Base-by-base conservation (phyloP, 2,113 vertebrate species). In the Sapajus apella region DNA sequence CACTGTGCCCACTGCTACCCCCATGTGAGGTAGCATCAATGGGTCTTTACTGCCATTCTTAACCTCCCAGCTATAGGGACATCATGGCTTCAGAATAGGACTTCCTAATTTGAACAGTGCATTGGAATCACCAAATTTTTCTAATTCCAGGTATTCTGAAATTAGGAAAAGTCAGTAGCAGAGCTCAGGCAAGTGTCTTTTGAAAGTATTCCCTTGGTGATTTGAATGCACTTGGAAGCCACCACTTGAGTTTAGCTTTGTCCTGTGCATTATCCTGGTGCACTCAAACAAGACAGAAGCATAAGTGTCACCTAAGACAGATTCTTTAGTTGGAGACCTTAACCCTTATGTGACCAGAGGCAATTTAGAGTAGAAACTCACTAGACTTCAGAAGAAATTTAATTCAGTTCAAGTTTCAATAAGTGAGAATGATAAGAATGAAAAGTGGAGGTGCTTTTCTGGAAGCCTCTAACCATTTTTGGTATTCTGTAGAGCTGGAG, bases 211-310 rank as follows among this genome's bases (percentile, higher is more conserved):
- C 1, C 16, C 47, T 37, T 85, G 32, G 14, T 6, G 61, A 47
- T 61, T 47, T 32, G 5, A 50, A 23, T n/a, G 23, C 80, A 55
- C 64, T 43, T 47, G 37, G 77, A 81, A 72, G 8, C 37, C 58
- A 23, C 6, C 20, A 4, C 32, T 72, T 0, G 14, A 83, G 55
- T 12, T 10, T 1, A 25, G 12, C 21, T 56, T 83, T 35, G 4
- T 25, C 18, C 52, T 37, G 1, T n/a, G 20, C 0, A 1, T 47
- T 32, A 37, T 55, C 37, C 43, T 30, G 8, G n/a, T 3, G 6
- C 18, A 52, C 7, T 58, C 45, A 25, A 23, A 35, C 45, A 7
- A 21, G 30, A 23, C 1, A 43, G 16, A 68, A 35, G 1, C 2
- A 3, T 50, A 17, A 50, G 20, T 13, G 2, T 50, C 27, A 13